phyloP scores from a whole-genome alignment of 2,113 vertebrate species.

The Morphnarchus princeps region DNA sequence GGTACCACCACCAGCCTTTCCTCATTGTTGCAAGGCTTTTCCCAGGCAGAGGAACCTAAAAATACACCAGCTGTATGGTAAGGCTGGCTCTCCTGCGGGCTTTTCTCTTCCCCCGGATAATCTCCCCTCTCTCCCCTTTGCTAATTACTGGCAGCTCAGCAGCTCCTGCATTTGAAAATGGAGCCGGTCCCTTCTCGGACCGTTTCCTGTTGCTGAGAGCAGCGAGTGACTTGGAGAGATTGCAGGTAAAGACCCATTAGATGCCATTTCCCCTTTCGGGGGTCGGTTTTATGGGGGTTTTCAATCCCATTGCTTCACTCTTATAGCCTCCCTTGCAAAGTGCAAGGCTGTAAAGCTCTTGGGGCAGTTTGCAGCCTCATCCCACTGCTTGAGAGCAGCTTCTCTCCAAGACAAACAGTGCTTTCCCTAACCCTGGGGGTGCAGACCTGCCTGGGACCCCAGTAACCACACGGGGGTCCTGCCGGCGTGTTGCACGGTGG shows the following conservation, averaged over 20 bases:
- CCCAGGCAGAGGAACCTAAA: slow-evolving; percentile 43
- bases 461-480: not conserved
- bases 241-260: not conserved
- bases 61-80: not conserved
- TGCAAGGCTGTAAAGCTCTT: not conserved
- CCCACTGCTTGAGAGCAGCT: not conserved
- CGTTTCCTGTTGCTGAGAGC: not conserved
- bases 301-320: not conserved
- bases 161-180: not conserved
- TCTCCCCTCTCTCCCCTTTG: not conserved
- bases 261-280: not conserved
- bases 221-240: not conserved
- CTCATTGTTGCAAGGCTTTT: slow-evolving; percentile 42
- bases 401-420: not conserved
- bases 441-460: not conserved
- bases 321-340: not conserved
- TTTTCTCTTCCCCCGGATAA: not conserved
- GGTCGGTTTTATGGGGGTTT: not conserved
- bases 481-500: not conserved
- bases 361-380: not conserved
- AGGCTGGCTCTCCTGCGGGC: not conserved
- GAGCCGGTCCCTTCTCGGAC: not conserved
- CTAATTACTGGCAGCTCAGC: not conserved
- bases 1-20: not conserved
- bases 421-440: not conserved